Percentiles rank a stretch among this genome's conserved stretches.
Conservation (phyloP, 2,888 invertebrate species). For the Hirtodrosophila histrioides region DNA sequence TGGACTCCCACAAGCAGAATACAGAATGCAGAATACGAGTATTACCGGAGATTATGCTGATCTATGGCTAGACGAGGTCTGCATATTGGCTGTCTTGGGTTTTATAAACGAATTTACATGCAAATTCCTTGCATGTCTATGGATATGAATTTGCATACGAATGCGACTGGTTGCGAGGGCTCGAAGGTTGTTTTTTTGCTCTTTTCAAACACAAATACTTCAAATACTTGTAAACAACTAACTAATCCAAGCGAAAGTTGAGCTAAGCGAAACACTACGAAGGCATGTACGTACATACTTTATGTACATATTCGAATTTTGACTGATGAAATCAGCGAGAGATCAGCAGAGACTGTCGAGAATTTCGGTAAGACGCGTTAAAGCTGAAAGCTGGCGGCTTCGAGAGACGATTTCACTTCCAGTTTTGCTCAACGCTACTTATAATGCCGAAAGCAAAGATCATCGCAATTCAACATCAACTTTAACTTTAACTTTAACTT, state of each 20-base stretch:
- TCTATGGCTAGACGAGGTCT: conserved; percentile 1
- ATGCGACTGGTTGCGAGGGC: conserved; percentile 17
- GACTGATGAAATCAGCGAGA: conserved; percentile 52
- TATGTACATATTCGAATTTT: conserved; percentile 35
- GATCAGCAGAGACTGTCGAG: conserved; percentile 35
- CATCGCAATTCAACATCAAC: conserved; percentile 61
- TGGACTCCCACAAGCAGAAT: conserved; percentile 20
- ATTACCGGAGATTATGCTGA: neutral
- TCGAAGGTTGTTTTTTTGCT: conserved; percentile 3
- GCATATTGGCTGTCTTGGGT: conserved; percentile 3
- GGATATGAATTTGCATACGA: conserved; percentile 49
- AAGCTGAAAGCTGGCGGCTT: conserved; percentile 34
- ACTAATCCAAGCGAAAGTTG: conserved; percentile 53
- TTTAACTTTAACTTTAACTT: conserved; percentile 42
- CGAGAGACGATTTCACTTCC: conserved; percentile 65
- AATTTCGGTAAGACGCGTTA: conserved; percentile 49
- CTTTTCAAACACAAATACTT: conserved; percentile 31
- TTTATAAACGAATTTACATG: conserved; percentile 36
- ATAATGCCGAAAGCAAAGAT: conserved; percentile 59
- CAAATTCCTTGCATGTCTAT: conserved; percentile 42
- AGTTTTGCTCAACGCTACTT: conserved; percentile 50
- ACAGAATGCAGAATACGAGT: conserved; percentile 10
- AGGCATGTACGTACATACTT: conserved; percentile 11
- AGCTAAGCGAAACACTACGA: neutral
- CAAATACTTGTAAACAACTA: conserved; percentile 30